Evolutionary conservation across 1,140 invertebrate species (phyloP), one percentile per base, ranked within the genome.

Genomic region (Watersipora subatra): DNA sequence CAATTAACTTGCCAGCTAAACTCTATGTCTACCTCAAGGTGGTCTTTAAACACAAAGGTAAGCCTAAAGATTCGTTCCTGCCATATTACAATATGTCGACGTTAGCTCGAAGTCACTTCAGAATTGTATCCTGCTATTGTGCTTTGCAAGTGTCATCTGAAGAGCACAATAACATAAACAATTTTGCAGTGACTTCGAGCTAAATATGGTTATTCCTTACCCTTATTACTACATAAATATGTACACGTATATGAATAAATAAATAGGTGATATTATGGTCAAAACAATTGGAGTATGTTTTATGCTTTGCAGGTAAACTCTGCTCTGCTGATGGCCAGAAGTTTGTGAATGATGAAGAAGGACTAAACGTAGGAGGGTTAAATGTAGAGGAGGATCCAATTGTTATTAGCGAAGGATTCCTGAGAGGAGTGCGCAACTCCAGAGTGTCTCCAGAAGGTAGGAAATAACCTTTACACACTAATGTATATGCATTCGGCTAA

Each of bases 1-100:
- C 97, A 0, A 84, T 99, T 46, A 99, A 98, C 78, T 85, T 99
- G 59, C 85, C 98, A 67, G 96, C 93, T 1, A 92, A 93, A 56
- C 92, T 82, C 1, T 73, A 78, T 28, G 75, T 76, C 12, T 80
- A 80, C 81, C 82, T 92, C 62, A 86, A 87, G 67, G 86, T 88
- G 68, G 79, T 87, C 62, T 91, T 88, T 82, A 90, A 89, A 81
- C 87, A 88, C 76, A 85, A 81, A 82, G 82, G 85, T 87, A 79
- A 68, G 67, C 64, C 29, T 19, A 12, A 12, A 7, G 7, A 59
- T 59, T 59, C 57, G 28, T 27, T 63, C 15, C 25, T 34, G n/a
- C 20, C 34, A 46, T 46, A 46, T n/a, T 46, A 12, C 34, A 46
- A 12, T 12, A 7, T 46, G 34, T 7, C 7, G 34, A 12, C n/a